Evolutionary conservation across 2,888 invertebrate genomes (phyloP).

Genomic region (Torymus auratus): DNA sequence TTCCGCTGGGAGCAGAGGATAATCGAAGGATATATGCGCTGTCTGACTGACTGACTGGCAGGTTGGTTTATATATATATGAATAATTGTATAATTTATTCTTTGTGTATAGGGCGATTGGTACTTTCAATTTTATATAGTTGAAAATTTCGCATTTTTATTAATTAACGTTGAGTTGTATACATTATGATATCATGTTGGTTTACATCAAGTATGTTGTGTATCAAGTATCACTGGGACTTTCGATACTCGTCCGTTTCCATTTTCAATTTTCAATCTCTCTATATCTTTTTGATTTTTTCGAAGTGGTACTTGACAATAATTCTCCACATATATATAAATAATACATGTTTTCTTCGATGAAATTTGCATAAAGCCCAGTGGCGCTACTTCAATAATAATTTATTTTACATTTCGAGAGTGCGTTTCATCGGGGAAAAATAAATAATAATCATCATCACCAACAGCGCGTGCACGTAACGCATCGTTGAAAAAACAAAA

Average conservation of each 20-base stretch:
- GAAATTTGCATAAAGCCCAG: neutral
- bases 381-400: neutral
- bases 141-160: too few species aligned
- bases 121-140: slow-evolving; percentile 15
- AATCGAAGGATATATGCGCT: too few species aligned
- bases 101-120: neutral
- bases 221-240: slow-evolving; percentile 13
- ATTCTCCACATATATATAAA: neutral
- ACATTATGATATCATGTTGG: neutral
- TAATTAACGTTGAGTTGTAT: too few species aligned
- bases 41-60: too few species aligned
- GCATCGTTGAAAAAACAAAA: neutral
- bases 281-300: neutral
- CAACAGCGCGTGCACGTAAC: neutral
- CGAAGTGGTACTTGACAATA: slow-evolving; percentile 15
- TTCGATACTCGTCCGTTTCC: neutral
- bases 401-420: neutral
- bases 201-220: neutral
- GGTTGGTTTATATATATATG: too few species aligned
- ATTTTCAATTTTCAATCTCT: too few species aligned
- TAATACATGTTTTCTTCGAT: slow-evolving; percentile 2
- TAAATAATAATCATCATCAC: neutral
- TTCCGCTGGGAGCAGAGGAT: too few species aligned
- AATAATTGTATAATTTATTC: too few species aligned
- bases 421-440: neutral